Conservation (phyloP, 2,113 vertebrate species). For the Natator depressus region DNA sequence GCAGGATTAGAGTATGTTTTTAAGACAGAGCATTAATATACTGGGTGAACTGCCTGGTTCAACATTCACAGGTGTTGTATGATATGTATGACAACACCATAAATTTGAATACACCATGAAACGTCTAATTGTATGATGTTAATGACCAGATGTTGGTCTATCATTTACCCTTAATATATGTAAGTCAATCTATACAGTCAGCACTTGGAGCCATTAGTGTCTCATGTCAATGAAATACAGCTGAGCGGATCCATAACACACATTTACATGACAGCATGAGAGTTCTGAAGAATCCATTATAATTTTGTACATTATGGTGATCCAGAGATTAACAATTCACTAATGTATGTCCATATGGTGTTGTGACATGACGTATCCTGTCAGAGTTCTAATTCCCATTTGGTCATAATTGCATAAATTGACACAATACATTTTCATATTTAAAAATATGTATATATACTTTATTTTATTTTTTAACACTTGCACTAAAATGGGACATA, state of each 20-base stretch:
- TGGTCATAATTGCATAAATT: neutral
- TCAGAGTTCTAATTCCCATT: neutral
- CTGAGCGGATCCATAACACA: neutral
- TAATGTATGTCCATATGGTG: neutral
- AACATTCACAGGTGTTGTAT: neutral
- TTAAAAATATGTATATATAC: neutral
- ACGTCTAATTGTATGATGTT: neutral
- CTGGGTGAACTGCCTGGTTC: neutral
- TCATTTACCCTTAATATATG: neutral
- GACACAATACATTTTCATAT: accelerated
- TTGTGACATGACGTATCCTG: neutral
- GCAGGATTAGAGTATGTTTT: neutral
- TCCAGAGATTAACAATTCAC: neutral
- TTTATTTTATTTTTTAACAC: neutral
- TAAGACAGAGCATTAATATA: neutral
- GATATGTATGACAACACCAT: neutral
- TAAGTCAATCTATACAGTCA: neutral
- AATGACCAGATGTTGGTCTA: neutral
- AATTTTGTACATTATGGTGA: neutral
- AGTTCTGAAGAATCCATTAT: neutral
- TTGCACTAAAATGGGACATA: neutral
- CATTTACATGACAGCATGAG: neutral
- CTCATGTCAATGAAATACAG: neutral
- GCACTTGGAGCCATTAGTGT: neutral
- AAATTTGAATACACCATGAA: neutral